Conservation (phyloP, 2,888 invertebrate genomes). For the Oxystoma pomonae region DNA sequence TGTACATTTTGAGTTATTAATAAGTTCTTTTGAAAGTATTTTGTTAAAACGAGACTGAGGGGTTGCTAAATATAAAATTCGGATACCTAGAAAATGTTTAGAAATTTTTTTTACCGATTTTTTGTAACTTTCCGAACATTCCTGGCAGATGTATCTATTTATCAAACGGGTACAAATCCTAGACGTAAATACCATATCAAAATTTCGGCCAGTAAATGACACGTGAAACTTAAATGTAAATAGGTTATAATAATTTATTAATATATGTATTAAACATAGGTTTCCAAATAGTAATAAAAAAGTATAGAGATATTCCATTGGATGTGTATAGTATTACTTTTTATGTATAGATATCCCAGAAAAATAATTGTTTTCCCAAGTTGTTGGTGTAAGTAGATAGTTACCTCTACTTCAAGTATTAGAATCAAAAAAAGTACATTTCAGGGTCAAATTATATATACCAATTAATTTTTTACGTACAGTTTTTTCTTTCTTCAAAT, state of each 20-base stretch:
- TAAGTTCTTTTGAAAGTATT: constrained; percentile 27
- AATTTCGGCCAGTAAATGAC: constrained; percentile 43
- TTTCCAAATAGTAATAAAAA: constrained; percentile 23
- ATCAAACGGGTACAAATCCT: not conserved
- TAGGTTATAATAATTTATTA: not conserved
- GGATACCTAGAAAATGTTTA: too few relatives aligned
- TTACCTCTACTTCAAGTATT: not conserved
- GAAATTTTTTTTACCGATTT: constrained; percentile 18
- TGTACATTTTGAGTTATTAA: constrained; percentile 48
- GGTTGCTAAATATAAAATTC: too few relatives aligned
- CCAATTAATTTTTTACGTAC: too few relatives aligned
- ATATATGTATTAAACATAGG: not conserved
- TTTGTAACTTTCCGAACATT: constrained; percentile 44
- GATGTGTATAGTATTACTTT: constrained; percentile 27
- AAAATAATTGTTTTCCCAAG: too few relatives aligned
- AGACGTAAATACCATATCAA: constrained; percentile 42
- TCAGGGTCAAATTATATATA: constrained; percentile 28
- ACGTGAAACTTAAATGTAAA: constrained; percentile 26
- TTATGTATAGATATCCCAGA: constrained; percentile 21
- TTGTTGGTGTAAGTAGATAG: constrained; percentile 39
- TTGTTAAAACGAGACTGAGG: constrained; percentile 49
- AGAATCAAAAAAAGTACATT: not conserved
- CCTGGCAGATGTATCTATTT: constrained; percentile 26
- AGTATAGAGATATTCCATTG: constrained; percentile 23
- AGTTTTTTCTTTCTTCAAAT: not conserved